Evolutionary conservation across 2,888 invertebrate species (phyloP).

Genomic region (Papilio elwesi): DNA sequence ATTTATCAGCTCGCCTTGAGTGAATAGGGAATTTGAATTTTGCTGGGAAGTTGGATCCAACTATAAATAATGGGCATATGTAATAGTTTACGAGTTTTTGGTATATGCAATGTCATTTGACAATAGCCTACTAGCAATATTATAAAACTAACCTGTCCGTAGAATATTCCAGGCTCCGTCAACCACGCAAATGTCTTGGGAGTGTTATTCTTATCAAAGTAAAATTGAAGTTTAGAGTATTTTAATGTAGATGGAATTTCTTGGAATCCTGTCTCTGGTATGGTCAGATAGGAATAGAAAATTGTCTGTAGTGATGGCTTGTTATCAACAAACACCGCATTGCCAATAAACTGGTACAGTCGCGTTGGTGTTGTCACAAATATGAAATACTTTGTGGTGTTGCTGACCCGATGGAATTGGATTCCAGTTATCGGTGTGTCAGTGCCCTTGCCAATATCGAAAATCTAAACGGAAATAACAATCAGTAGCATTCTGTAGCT

Average conservation of each 20-base stretch:
- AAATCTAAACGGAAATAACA: conserved; percentile 85
- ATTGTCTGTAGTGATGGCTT: conserved; percentile 91
- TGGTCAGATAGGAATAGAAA: conserved; percentile 90
- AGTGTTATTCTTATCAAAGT: conserved; percentile 86
- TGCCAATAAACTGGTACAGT: conserved; percentile 94
- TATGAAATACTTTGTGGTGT: conserved; percentile 90
- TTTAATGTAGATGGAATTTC: conserved; percentile 89
- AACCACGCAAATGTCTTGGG: conserved; percentile 95
- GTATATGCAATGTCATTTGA: background rate
- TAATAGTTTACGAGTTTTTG: conserved; percentile 20
- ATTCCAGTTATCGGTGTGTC: conserved; percentile 94
- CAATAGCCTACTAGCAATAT: background rate
- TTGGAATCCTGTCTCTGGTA: conserved; percentile 88
- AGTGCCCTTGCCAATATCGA: conserved; percentile 92
- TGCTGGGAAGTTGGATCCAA: conserved; percentile 79
- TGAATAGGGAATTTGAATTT: conserved; percentile 77
- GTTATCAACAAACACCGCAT: conserved; percentile 88
- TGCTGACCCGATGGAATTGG: conserved; percentile 90
- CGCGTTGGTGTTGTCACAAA: conserved; percentile 93
- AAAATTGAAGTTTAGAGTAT: conserved; percentile 92
- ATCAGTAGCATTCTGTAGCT: conserved; percentile 12
- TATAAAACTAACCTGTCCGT: conserved; percentile 86
- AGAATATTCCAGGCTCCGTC: conserved; percentile 91
- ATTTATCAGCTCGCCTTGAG: conserved; percentile 72
- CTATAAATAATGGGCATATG: conserved; percentile 58